Evolutionary conservation across 2,797 vertebrate species (phyloP), one percentile per base, ranked within the genome.

Genomic region (Alcedo atthis): DNA sequence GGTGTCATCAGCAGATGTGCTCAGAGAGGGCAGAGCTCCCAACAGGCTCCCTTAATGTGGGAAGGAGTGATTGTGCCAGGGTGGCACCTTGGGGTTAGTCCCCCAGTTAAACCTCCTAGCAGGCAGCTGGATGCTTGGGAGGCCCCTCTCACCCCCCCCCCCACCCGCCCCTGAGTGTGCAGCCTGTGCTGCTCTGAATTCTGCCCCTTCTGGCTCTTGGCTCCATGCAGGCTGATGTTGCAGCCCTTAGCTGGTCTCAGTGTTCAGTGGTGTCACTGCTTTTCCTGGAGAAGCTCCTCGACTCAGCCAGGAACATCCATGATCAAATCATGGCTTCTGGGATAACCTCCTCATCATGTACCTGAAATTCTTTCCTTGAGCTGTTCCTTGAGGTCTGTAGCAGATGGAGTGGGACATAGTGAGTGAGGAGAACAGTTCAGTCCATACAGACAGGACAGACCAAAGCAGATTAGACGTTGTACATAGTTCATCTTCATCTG

Each of bases 401-500:
- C 63, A 70, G 55, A 86, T 57, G 67, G 82, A 87, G 86, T 53
- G 68, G 77, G 68, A n/a, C 75, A n/a, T 6, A 16, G 10, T 5
- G 49, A 48, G 28, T 5, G 62, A 53, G 63, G 51, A 90, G 85
- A 82, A 15, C 9, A 25, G 48, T 53, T 37, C 83, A 83, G 61
- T 32, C 57, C 0, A 1, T 30, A 1, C 16, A 46, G 74, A 24
- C 7, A 81, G 74, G 58, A 33, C 22, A 84, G 85, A 66, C 61
- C 75, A 84, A 62, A 55, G 82, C 45, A 71, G 33, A 8, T 33
- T 67, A 64, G 59, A 18, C 4, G 0, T 54, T 11, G 58, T 21
- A 4, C 8, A 42, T 46, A 74, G 70, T 93, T 78, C 77, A 85
- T 94, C 94, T 86, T 93, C 94, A 68, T 92, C 75, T 51, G 83